Percentiles rank a stretch among this genome's conserved stretches.
Conservation (phyloP, 2,888 invertebrate species). For the Bugula neritina region DNA sequence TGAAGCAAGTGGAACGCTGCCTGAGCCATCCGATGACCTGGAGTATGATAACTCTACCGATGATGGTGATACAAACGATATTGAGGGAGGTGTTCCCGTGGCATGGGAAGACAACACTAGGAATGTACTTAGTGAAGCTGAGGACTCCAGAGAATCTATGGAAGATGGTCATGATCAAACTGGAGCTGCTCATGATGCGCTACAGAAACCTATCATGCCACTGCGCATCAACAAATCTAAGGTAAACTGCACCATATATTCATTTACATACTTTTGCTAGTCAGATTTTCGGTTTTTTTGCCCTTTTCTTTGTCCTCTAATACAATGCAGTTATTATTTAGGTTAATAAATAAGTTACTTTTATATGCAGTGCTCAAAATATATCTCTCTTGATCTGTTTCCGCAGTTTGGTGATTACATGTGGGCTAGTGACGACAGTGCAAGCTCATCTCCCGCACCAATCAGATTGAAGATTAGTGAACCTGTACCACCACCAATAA, state of each 20-base stretch:
- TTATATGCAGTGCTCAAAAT: too few species aligned
- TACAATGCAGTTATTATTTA: too few species aligned
- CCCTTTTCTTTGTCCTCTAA: too few species aligned
- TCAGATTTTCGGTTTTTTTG: too few species aligned
- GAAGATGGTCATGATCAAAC: not conserved
- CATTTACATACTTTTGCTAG: too few species aligned
- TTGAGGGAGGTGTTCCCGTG: not conserved
- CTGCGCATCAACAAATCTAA: conserved; percentile 7
- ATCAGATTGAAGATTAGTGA: not conserved
- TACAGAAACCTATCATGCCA: not conserved
- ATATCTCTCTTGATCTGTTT: too few species aligned
- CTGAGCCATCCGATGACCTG: not conserved
- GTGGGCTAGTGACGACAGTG: not conserved
- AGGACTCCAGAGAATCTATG: not conserved
- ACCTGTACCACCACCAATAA: not conserved
- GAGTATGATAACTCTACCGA: not conserved
- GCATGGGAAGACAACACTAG: conserved; percentile 20
- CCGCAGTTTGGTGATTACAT: conserved; percentile 1
- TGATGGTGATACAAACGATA: not conserved
- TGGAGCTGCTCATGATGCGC: not conserved
- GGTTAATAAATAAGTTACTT: too few species aligned
- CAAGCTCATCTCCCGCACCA: not conserved
- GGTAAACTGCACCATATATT: not conserved
- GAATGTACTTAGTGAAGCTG: conserved; percentile 5
- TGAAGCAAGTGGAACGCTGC: not conserved